These are phyloP conservation scores for Cynaeus angustus DNA, from an alignment of 2,888 invertebrate genomes.

Conservation along the genomic window DNA sequence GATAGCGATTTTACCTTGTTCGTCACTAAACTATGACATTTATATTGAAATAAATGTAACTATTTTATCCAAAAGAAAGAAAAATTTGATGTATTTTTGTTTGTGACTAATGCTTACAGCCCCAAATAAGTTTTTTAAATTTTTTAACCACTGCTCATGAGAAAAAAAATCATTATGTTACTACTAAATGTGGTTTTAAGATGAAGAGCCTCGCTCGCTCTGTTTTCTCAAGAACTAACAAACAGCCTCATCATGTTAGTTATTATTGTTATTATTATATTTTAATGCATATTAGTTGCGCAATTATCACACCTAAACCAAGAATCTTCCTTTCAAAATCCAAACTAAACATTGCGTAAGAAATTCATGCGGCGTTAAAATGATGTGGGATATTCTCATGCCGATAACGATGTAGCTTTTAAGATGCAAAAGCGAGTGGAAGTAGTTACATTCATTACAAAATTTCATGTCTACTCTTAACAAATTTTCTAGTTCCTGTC, in stretches of 20 bases:
- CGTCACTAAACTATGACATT: too few relatives aligned
- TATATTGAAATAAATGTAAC: too few relatives aligned
- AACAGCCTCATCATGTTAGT: slow-evolving; percentile 26
- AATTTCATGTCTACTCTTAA: not conserved
- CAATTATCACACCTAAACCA: slow-evolving; percentile 23
- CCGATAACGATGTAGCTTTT: not conserved
- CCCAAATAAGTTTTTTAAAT: too few relatives aligned
- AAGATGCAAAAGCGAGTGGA: slow-evolving; percentile 12
- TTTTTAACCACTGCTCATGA: slow-evolving; percentile 3
- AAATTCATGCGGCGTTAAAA: slow-evolving; percentile 20
- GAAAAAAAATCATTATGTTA: slow-evolving; percentile 3
- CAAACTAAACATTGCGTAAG: slow-evolving; percentile 32
- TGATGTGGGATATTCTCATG: slow-evolving; percentile 34
- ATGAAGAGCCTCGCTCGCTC: slow-evolving; percentile 8
- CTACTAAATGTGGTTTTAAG: not conserved
- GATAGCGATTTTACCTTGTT: too few relatives aligned
- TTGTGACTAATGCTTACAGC: too few relatives aligned
- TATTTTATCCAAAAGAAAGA: too few relatives aligned
- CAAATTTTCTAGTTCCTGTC: slow-evolving; percentile 33
- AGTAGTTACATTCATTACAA: slow-evolving; percentile 10
- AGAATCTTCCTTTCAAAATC: slow-evolving; percentile 9
- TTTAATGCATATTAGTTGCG: slow-evolving; percentile 19
- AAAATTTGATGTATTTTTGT: too few relatives aligned
- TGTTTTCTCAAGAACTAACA: slow-evolving; percentile 20
- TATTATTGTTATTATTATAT: slow-evolving; percentile 6